phyloP scores from a whole-genome alignment of 2,888 invertebrate genomes.

The Clusia tigrina region DNA sequence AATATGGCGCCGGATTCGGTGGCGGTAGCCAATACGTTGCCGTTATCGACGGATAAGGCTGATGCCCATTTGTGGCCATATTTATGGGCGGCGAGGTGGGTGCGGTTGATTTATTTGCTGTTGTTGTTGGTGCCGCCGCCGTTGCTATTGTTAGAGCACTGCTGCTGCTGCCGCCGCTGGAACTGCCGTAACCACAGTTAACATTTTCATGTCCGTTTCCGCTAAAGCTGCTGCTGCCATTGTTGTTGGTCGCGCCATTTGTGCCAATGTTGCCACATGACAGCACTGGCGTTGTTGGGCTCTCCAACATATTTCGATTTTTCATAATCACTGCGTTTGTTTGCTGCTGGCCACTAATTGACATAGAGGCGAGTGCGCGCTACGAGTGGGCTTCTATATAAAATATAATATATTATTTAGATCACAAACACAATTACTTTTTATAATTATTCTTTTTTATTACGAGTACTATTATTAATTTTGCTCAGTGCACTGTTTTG shows the following conservation, averaged over 20 bases:
- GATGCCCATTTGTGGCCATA: constrained; percentile 53
- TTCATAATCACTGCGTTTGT: too few species aligned
- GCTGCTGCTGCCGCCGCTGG: constrained; percentile 33
- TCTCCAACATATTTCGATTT: constrained; percentile 56
- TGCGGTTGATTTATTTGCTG: constrained; percentile 22
- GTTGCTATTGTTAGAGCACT: constrained; percentile 36
- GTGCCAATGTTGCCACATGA: constrained; percentile 31
- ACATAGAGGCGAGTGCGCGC: too few species aligned
- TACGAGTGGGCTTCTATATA: too few species aligned
- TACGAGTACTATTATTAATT: too few species aligned
- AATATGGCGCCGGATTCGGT: constrained; percentile 80
- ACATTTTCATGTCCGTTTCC: background rate
- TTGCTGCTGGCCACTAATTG: too few species aligned
- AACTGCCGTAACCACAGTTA: background rate
- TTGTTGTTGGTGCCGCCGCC: constrained; percentile 24
- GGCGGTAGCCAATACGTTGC: constrained; percentile 86
- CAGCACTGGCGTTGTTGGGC: constrained; percentile 38
- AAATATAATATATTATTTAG: too few species aligned
- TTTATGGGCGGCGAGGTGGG: constrained; percentile 39
- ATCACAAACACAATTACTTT: too few species aligned
- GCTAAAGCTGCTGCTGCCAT: constrained; percentile 23
- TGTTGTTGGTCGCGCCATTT: constrained; percentile 24
- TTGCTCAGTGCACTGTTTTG: too few species aligned
- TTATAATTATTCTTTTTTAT: too few species aligned
- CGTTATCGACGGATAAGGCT: constrained; percentile 78